A percentile compares a stretch with the other conserved stretches of the same genome.
Conservation (phyloP, 2,888 invertebrate species). For the Tipula helvola region DNA sequence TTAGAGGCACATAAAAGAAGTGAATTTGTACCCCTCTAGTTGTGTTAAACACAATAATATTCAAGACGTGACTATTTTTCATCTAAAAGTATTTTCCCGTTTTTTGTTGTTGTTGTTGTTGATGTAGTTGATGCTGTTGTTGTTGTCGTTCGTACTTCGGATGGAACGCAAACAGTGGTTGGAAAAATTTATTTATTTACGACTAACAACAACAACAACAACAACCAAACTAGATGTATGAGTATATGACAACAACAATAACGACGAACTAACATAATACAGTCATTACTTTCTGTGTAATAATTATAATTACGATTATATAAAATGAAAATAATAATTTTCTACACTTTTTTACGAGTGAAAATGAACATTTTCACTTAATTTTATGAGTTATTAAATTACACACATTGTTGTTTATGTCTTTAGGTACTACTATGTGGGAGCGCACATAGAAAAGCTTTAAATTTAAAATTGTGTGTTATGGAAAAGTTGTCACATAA, state of each 20-base stretch:
- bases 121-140: neutral
- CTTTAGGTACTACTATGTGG: neutral
- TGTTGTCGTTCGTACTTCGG: neutral
- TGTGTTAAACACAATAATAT: neutral
- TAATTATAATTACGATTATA: neutral
- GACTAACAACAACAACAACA: neutral
- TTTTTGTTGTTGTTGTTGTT: neutral
- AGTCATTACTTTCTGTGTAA: neutral
- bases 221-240: neutral
- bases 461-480: neutral
- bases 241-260: neutral
- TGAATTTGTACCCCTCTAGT: neutral
- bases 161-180: neutral
- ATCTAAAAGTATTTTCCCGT: neutral
- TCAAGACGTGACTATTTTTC: neutral
- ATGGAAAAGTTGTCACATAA: neutral
- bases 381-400: neutral
- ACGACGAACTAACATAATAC: neutral
- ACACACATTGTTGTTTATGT: neutral
- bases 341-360: neutral
- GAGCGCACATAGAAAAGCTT: neutral
- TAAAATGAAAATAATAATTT: neutral
- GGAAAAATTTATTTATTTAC: neutral
- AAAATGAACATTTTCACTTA: neutral
- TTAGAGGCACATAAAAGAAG: neutral